Conservation (phyloP, 2,113 vertebrate genomes). For the Ardeotis arabs region DNA sequence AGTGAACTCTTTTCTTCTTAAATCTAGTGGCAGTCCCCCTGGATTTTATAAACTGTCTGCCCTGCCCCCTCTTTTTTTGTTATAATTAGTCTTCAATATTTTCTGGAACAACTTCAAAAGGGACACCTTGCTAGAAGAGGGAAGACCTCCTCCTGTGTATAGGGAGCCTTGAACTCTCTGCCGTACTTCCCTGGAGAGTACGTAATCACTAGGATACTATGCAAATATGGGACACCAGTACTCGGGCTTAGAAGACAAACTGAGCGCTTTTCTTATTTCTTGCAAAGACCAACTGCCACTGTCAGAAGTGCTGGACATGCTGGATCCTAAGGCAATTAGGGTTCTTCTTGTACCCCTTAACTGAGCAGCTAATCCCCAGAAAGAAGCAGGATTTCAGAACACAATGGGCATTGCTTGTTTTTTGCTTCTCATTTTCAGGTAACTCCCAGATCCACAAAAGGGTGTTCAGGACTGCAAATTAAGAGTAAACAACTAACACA, state of each 20-base stretch:
- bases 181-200: background rate
- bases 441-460: background rate
- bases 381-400: background rate
- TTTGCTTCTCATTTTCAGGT: background rate
- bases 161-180: background rate
- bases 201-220: background rate
- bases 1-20: background rate
- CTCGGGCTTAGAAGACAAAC: background rate
- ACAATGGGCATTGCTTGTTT: background rate
- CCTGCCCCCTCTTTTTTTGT: background rate
- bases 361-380: background rate
- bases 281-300: background rate
- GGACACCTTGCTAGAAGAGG: background rate
- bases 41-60: background rate
- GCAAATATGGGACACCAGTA: background rate
- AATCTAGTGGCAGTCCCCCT: background rate
- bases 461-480: background rate
- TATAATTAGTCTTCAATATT: background rate
- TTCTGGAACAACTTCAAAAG: background rate
- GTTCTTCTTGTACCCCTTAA: background rate
- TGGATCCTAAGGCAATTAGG: background rate
- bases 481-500: background rate
- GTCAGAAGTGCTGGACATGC: background rate
- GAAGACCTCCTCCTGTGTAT: background rate
- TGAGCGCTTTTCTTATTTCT: background rate